Percentiles rank a stretch among this genome's conserved stretches.
Conservation (phyloP, 2,888 invertebrate genomes). For the Nymphalis c-album region DNA sequence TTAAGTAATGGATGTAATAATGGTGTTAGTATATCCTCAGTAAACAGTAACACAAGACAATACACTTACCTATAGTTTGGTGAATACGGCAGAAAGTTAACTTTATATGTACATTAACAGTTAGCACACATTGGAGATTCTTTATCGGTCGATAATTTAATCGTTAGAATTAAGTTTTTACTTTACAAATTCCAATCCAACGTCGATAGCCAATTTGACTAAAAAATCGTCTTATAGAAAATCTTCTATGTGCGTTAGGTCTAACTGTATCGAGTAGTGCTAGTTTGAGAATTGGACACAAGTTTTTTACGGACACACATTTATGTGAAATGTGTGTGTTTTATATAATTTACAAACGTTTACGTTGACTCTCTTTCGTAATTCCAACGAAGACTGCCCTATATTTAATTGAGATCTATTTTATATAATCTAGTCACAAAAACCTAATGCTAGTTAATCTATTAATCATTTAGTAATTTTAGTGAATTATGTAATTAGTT, state of each 20-base stretch:
- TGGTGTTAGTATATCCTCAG: slow-evolving; percentile 67
- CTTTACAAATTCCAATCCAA: neutral
- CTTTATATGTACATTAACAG: slow-evolving; percentile 57
- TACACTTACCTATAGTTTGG: slow-evolving; percentile 78
- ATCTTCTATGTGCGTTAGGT: slow-evolving; percentile 5
- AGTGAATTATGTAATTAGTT: slow-evolving; percentile 43
- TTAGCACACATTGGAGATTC: slow-evolving; percentile 8
- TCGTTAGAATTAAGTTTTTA: neutral
- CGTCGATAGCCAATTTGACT: neutral
- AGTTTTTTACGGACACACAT: slow-evolving; percentile 59
- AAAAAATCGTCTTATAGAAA: slow-evolving; percentile 9
- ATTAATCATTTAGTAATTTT: slow-evolving; percentile 59
- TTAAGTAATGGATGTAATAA: slow-evolving; percentile 37
- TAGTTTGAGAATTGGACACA: slow-evolving; percentile 50
- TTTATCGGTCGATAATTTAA: slow-evolving; percentile 10
- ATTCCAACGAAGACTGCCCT: slow-evolving; percentile 81
- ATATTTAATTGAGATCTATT: slow-evolving; percentile 80
- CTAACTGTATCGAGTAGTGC: slow-evolving; percentile 50
- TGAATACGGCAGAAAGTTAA: slow-evolving; percentile 79
- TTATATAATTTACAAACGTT: slow-evolving; percentile 70
- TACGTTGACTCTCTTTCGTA: slow-evolving; percentile 74
- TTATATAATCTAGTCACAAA: slow-evolving; percentile 78
- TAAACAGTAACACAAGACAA: slow-evolving; percentile 76
- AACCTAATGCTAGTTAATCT: slow-evolving; percentile 72
- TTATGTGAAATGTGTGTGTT: slow-evolving; percentile 63